Evolutionary conservation across 2,113 vertebrate species (phyloP).

Genomic region (Bolborhynchus lineola): DNA sequence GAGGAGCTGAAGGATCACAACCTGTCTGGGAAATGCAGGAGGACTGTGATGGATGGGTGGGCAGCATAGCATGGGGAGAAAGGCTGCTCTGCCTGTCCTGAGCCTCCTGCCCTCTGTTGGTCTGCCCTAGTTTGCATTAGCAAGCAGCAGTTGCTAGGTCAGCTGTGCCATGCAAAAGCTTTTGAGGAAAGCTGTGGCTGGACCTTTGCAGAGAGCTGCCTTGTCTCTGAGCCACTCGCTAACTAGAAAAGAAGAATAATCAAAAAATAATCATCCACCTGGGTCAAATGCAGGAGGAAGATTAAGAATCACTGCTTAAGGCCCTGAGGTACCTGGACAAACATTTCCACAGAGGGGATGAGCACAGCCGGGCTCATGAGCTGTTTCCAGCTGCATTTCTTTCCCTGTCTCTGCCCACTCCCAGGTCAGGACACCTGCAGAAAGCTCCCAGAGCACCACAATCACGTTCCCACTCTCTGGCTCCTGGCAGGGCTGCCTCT

Average conservation of each 20-base stretch:
- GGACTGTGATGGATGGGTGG: accelerated
- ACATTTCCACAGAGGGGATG: not conserved
- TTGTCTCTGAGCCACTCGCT: not conserved
- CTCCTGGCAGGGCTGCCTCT: accelerated
- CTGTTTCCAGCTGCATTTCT: not conserved
- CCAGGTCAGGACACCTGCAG: not conserved
- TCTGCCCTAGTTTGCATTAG: not conserved
- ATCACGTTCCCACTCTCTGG: accelerated
- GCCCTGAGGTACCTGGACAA: not conserved
- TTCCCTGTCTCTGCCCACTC: not conserved
- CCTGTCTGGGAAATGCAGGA: not conserved
- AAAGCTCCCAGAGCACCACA: accelerated
- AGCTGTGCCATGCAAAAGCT: not conserved
- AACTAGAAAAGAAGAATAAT: not conserved
- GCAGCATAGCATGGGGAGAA: accelerated
- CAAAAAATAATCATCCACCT: not conserved
- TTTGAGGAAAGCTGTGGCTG: not conserved
- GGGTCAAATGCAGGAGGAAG: not conserved
- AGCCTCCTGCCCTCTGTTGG: accelerated
- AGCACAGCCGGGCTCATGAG: not conserved
- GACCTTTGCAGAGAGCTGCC: not conserved
- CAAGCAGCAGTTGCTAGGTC: not conserved
- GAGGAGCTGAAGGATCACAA: not conserved
- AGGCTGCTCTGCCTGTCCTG: not conserved
- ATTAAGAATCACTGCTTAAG: not conserved